Evolutionary conservation across 2,797 vertebrate species (phyloP).

Genomic region (Ambastaia sidthimunki): DNA sequence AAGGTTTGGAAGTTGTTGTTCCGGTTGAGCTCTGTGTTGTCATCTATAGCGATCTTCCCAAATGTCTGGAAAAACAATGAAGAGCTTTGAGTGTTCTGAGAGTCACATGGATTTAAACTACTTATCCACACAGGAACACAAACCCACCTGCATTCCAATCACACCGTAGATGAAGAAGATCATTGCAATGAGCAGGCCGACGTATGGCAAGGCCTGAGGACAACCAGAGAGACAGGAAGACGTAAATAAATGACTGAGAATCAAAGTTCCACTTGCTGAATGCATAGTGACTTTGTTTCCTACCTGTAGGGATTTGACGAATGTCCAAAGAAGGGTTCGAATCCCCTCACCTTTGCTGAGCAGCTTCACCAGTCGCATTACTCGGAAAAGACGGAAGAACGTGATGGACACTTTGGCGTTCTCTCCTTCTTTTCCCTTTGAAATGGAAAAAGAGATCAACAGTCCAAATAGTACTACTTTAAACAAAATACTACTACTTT

Average conservation of each 20-base stretch:
- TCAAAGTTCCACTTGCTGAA: neutral
- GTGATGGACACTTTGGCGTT: constrained; percentile 97
- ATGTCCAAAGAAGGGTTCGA: constrained; percentile 94
- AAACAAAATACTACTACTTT: constrained; percentile 53
- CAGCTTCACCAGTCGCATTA: constrained; percentile 97
- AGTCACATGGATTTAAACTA: neutral
- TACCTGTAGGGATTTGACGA: constrained; percentile 98
- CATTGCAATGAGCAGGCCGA: constrained; percentile 97
- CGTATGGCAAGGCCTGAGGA: constrained; percentile 90
- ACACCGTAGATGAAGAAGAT: constrained; percentile 99
- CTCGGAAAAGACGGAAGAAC: constrained; percentile 97
- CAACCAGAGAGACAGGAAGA: neutral
- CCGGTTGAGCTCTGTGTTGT: constrained; percentile 92
- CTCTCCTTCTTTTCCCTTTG: constrained; percentile 81
- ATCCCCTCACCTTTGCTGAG: constrained; percentile 97
- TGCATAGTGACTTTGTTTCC: constrained; percentile 44
- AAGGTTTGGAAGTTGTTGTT: constrained; percentile 99
- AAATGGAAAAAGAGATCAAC: constrained; percentile 10
- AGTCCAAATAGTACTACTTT: constrained; percentile 57
- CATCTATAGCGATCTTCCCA: constrained; percentile 94
- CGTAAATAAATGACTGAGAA: neutral
- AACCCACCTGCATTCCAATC: constrained; percentile 94
- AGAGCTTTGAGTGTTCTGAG: neutral
- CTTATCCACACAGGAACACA: neutral
- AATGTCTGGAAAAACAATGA: constrained; percentile 81